Percentiles rank a stretch among this genome's conserved stretches.
These are phyloP conservation scores for Platynereis dumerilii DNA, from an alignment of 2,888 invertebrate species.

Conservation along the genomic window DNA sequence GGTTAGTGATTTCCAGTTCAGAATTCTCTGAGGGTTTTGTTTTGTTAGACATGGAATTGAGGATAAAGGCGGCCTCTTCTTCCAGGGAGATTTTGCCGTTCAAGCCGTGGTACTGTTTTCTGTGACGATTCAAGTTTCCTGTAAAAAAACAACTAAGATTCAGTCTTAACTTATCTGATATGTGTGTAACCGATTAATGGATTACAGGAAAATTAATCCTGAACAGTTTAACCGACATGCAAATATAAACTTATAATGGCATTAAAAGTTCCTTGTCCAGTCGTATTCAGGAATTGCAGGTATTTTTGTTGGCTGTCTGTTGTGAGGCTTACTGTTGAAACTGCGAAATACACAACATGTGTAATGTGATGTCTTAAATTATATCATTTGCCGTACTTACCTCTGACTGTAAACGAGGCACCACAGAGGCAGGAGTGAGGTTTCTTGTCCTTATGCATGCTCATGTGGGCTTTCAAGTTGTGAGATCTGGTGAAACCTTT, in stretches of 20 bases:
- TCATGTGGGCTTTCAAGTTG: constrained; percentile 64
- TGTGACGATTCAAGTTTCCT: constrained; percentile 60
- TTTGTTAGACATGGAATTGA: constrained; percentile 47
- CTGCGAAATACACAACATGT: no score
- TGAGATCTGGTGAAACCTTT: constrained; percentile 63
- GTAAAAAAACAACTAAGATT: constrained; percentile 10
- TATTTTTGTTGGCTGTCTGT: neutral
- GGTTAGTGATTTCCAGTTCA: no score
- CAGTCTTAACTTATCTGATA: neutral
- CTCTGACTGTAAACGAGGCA: constrained; percentile 63
- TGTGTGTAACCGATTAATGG: no score
- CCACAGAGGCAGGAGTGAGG: constrained; percentile 63
- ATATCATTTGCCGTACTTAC: no score
- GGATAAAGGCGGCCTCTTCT: constrained; percentile 57
- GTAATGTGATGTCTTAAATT: no score
- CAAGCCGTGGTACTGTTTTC: constrained; percentile 59
- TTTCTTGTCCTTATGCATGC: constrained; percentile 61
- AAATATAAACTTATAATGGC: no score
- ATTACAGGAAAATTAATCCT: no score
- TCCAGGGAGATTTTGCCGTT: constrained; percentile 53
- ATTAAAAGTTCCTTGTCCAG: no score
- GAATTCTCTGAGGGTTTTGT: neutral
- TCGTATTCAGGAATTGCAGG: neutral
- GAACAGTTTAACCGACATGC: no score
- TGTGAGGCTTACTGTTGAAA: neutral